Base-by-base conservation (phyloP, 2,888 invertebrate species). In the Ophioninae sp. region DNA sequence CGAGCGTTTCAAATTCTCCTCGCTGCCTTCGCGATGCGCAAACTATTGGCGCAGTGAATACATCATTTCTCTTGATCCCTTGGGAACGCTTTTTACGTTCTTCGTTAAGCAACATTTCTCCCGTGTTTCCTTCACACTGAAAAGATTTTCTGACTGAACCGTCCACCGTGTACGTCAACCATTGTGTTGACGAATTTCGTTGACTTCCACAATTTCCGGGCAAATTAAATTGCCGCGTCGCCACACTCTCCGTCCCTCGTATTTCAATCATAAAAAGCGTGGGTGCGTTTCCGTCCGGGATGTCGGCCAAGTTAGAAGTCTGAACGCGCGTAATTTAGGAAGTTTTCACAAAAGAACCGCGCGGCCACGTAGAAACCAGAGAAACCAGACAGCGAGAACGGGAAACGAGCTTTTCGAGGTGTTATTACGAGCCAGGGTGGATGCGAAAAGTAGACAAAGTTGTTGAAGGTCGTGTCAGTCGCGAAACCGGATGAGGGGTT, bases 361-460 rank as follows among this genome's bases (percentile, higher is more conserved):
- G 51, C 13, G 17, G 17, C 20, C 76, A 22, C 13, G 23, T 41
- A 77, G 39, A 68, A 23, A 51, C 13, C 51, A 17, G 23, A 44
- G 61, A 82, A 61, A 44, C 44, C 10, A 61, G 22, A 63, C 72
- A 65, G 78, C 65, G 65, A 76, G 69, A 69, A 76, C 63, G 59
- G 73, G 83, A 61, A 79, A 68, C 20, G 79, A 79, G 82, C 51
- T 56, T 76, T 30, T n/a, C 51, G 78, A 68, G 30, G 78, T 67
- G 69, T 51, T 30, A 58, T 65, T 22, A 23, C 63, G 39, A 58
- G 68, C 78, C 76, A 69, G 61, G n/a, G 65, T 71, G 58, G 39
- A 83, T 68, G 85, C 86, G 85, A 37, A 74, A 20, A 56, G 58
- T 9, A 30, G 59, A 68, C 67, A 86, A 87, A 86, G 87, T 86